A percentile compares a stretch with the other conserved stretches of the same genome.
phyloP scores from a whole-genome alignment of 2,888 invertebrate species.

The Campoletis raptor region DNA sequence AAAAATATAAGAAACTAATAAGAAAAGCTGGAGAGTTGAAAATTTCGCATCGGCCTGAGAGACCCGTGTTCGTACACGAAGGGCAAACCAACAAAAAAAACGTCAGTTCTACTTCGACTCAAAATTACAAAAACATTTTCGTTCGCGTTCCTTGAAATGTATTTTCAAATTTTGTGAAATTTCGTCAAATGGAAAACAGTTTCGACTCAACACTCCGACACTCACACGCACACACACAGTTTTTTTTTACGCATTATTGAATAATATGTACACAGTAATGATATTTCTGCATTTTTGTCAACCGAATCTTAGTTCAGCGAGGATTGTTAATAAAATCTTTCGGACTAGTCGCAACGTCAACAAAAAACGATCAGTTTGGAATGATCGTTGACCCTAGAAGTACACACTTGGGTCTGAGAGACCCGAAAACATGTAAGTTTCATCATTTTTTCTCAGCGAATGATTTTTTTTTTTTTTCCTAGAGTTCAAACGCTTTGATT shows the following conservation, averaged over 20 bases:
- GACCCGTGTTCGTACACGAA: neutral
- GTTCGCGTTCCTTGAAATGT: neutral
- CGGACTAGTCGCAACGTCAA: slow-evolving; percentile 46
- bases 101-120: neutral
- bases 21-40: neutral
- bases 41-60: neutral
- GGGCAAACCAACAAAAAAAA: neutral
- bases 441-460: neutral
- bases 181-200: slow-evolving; percentile 40
- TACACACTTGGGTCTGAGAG: neutral
- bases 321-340: slow-evolving; percentile 10
- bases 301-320: slow-evolving; percentile 25
- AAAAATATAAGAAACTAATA: neutral
- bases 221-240: slow-evolving; percentile 21
- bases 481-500: too few relatives aligned
- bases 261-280: slow-evolving; percentile 57
- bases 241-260: slow-evolving; percentile 32
- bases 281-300: slow-evolving; percentile 39
- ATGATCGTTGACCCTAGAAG: neutral
- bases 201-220: slow-evolving; percentile 32
- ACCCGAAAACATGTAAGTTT: neutral
- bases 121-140: neutral
- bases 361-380: neutral
- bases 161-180: too few relatives aligned
- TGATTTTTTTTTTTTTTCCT: too few relatives aligned